A percentile compares a stretch with the other conserved stretches of the same genome.
Conservation (phyloP, 2,888 invertebrate genomes). For the Galeruca laticollis region DNA sequence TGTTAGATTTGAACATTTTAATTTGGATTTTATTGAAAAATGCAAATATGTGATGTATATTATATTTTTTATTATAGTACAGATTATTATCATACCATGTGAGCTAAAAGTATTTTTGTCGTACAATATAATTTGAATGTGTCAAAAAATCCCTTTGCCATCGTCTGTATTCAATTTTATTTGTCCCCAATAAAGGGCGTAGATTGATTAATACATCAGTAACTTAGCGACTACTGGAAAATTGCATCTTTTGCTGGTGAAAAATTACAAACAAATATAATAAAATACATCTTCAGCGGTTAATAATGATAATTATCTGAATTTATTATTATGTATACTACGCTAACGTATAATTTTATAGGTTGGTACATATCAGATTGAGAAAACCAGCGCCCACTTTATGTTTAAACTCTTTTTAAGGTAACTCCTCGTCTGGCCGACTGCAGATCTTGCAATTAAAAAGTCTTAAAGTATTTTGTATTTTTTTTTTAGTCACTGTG, state of each 20-base stretch:
- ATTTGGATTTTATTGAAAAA: no score
- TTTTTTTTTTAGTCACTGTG: slow-evolving; percentile 48
- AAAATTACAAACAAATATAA: slow-evolving; percentile 68
- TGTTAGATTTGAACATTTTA: no score
- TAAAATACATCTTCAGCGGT: slow-evolving; percentile 66
- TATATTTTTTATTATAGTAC: no score
- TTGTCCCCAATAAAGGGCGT: slow-evolving; percentile 24
- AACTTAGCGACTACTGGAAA: slow-evolving; percentile 66
- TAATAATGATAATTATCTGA: slow-evolving; percentile 68
- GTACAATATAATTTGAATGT: no score
- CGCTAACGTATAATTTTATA: slow-evolving; percentile 65
- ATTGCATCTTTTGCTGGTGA: slow-evolving; percentile 67
- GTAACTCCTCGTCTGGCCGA: slow-evolving; percentile 50
- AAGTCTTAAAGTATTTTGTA: slow-evolving; percentile 58
- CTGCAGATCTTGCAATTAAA: slow-evolving; percentile 61
- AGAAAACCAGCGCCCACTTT: slow-evolving; percentile 55
- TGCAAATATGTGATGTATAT: no score
- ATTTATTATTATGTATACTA: slow-evolving; percentile 67
- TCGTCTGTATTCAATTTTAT: not conserved
- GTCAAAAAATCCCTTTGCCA: not conserved
- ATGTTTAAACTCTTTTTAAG: slow-evolving; percentile 47
- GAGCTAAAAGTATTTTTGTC: no score
- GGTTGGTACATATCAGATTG: slow-evolving; percentile 61
- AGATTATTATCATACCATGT: no score
- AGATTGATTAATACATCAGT: slow-evolving; percentile 65